Conservation (phyloP, 2,797 vertebrate genomes). For the Cryptoprocta ferox region DNA sequence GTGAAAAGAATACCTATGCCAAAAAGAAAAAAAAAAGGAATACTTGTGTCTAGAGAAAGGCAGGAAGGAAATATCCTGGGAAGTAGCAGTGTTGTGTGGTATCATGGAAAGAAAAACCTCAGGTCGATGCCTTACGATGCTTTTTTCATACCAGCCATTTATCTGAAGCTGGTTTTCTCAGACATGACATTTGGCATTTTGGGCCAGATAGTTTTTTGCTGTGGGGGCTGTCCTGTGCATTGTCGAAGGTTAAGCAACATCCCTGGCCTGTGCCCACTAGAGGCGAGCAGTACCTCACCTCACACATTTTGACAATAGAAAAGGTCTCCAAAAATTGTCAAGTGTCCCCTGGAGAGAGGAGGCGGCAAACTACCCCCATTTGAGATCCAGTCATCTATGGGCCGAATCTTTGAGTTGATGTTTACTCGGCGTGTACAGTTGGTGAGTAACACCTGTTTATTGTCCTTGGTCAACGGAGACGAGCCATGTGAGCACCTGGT, state of each 20-base stretch:
- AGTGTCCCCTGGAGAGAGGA: background rate
- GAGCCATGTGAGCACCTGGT: accelerated
- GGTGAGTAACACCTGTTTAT: background rate
- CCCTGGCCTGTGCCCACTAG: background rate
- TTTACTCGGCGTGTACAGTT: background rate
- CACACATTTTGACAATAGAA: background rate
- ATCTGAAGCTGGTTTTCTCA: background rate
- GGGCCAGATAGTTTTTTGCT: background rate
- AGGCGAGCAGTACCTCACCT: background rate
- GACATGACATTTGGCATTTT: background rate
- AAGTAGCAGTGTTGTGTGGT: background rate
- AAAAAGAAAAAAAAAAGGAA: background rate
- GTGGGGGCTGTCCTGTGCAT: background rate
- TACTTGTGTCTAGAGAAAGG: background rate
- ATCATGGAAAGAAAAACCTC: background rate
- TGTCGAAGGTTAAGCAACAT: background rate
- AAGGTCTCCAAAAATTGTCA: background rate
- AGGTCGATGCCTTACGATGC: background rate
- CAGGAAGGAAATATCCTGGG: background rate
- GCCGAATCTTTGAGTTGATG: background rate
- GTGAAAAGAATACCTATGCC: background rate
- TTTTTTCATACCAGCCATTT: background rate
- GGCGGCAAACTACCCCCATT: background rate
- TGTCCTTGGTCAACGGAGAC: background rate
- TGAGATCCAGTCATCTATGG: background rate